Conservation (phyloP, 2,113 vertebrate species). For the Anoplopoma fimbria region DNA sequence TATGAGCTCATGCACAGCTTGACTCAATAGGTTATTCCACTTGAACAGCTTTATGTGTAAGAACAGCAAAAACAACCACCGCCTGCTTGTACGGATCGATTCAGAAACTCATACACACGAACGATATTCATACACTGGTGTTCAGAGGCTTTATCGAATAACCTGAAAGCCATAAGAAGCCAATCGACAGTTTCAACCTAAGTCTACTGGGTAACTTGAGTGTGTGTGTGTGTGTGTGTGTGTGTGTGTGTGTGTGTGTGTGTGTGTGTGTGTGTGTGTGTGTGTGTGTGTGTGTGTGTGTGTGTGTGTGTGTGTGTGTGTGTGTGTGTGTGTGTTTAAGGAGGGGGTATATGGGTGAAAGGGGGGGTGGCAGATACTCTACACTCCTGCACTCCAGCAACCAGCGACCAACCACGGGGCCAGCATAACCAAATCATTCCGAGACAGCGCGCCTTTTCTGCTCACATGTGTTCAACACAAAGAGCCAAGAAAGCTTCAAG, state of each 20-base stretch:
- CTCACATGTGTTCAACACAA: constrained; percentile 71
- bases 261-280: constrained; percentile 4
- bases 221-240: constrained; percentile 14
- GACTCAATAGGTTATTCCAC: constrained; percentile 21
- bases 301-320: constrained; percentile 2
- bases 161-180: constrained; percentile 66
- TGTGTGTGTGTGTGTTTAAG: constrained; percentile 10
- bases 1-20: constrained; percentile 32
- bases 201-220: constrained; percentile 29
- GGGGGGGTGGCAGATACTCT: background rate
- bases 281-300: constrained; percentile 2
- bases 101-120: constrained; percentile 52
- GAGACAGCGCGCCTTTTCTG: constrained; percentile 78
- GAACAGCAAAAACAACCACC: constrained; percentile 49
- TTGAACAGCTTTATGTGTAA: constrained; percentile 13
- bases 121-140: constrained; percentile 45
- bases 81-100: constrained; percentile 57
- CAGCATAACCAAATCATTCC: constrained; percentile 75
- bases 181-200: constrained; percentile 57
- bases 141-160: constrained; percentile 62
- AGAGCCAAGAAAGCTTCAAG: constrained; percentile 56
- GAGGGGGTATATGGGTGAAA: background rate
- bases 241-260: background rate
- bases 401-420: constrained; percentile 42
- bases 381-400: constrained; percentile 40